phyloP scores from a whole-genome alignment of 2,113 vertebrate species.

The Crotophaga sulcirostris region DNA sequence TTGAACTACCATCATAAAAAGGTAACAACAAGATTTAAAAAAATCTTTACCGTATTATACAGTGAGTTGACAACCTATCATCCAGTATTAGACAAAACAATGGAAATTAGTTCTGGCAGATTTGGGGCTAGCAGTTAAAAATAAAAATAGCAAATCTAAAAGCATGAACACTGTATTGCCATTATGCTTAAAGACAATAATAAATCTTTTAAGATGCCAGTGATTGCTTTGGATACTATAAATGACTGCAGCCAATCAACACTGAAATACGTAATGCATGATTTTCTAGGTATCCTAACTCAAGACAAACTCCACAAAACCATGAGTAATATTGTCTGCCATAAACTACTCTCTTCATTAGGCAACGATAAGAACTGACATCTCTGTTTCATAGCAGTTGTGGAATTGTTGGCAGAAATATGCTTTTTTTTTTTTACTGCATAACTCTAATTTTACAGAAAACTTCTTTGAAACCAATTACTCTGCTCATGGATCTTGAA shows the following conservation, averaged over 20 bases:
- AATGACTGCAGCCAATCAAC: conserved; percentile 78
- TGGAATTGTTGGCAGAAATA: conserved; percentile 15
- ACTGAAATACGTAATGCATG: conserved; percentile 31
- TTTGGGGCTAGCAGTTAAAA: conserved; percentile 81
- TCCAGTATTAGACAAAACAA: conserved; percentile 70
- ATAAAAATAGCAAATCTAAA: conserved; percentile 82
- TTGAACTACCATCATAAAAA: conserved; percentile 52
- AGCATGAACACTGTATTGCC: conserved; percentile 77
- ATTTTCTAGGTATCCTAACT: conserved; percentile 35
- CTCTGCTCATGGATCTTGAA: background rate
- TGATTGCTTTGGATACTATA: conserved; percentile 71
- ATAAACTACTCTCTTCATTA: conserved; percentile 39
- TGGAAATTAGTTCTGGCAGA: conserved; percentile 76
- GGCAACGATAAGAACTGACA: background rate
- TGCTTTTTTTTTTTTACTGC: background rate
- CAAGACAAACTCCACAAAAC: conserved; percentile 59
- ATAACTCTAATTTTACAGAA: conserved; percentile 32
- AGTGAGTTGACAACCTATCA: conserved; percentile 72
- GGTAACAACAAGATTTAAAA: conserved; percentile 57
- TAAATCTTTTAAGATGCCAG: conserved; percentile 78
- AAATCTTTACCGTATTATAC: conserved; percentile 59
- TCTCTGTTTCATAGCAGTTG: conserved; percentile 21
- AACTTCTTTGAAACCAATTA: conserved; percentile 24
- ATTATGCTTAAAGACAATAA: conserved; percentile 79
- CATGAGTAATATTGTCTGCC: conserved; percentile 58